A percentile compares a stretch with the other conserved stretches of the same genome.
phyloP scores from a whole-genome alignment of 1,140 invertebrate species.

The Stegodyphus mimosarum region DNA sequence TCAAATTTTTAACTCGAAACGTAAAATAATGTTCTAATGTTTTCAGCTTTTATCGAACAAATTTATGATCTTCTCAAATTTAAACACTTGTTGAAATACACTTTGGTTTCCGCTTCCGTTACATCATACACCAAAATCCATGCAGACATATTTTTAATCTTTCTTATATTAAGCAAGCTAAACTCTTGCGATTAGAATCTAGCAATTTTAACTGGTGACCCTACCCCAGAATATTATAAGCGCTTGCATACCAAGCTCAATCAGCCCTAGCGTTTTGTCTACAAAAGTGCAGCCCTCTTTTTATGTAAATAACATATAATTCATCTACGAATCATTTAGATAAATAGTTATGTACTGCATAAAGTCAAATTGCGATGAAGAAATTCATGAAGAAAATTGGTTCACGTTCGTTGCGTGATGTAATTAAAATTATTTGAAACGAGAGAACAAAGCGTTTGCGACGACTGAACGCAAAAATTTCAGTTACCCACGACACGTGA shows the following conservation, averaged over 20 bases:
- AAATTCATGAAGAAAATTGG: slow-evolving; percentile 37
- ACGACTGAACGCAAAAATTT: background rate
- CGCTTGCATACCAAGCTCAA: background rate
- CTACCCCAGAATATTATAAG: background rate
- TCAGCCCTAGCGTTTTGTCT: slow-evolving; percentile 50
- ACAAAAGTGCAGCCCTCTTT: slow-evolving; percentile 50
- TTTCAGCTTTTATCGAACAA: too few species aligned
- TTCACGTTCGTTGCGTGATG: slow-evolving; percentile 49
- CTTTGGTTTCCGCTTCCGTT: background rate
- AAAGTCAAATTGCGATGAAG: slow-evolving; percentile 19
- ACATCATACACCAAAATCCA: too few species aligned
- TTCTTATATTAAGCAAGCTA: too few species aligned
- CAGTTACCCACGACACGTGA: slow-evolving; percentile 47
- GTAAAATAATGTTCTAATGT: too few species aligned
- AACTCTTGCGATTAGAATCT: background rate
- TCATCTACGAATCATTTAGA: background rate
- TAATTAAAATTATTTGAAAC: slow-evolving; percentile 28
- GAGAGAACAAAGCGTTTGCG: slow-evolving; percentile 53
- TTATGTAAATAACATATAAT: background rate
- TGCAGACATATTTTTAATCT: too few species aligned
- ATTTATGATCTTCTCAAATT: too few species aligned
- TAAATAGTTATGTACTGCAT: slow-evolving; percentile 12
- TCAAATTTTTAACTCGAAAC: too few species aligned
- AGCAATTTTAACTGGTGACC: background rate
- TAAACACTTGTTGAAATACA: background rate